phyloP scores from a whole-genome alignment of 2,797 vertebrate species.

The Argya squamiceps region DNA sequence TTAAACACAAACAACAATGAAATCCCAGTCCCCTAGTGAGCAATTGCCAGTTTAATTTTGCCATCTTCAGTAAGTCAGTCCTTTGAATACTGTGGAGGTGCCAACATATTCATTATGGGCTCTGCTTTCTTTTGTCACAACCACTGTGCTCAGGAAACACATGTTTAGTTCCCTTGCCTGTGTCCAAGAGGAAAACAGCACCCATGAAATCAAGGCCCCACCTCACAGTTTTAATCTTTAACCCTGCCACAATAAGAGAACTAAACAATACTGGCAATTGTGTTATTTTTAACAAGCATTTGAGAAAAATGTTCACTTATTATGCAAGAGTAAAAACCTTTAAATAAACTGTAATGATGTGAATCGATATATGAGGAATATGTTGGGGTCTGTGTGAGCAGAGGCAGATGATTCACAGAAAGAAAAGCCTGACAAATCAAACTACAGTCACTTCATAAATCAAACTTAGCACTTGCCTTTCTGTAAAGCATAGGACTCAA shows the following conservation, averaged over 20 bases:
- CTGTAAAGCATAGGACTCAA: neutral
- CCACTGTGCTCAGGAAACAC: neutral
- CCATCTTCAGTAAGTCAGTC: neutral
- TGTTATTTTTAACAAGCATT: neutral
- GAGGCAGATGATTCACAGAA: neutral
- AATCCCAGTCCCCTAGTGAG: neutral
- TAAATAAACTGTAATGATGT: neutral
- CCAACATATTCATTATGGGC: neutral
- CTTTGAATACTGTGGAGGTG: neutral
- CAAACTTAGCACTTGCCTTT: neutral
- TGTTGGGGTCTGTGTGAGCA: neutral
- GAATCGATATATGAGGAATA: neutral
- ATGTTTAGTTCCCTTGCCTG: neutral
- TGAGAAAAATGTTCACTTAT: neutral
- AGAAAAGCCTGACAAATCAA: neutral
- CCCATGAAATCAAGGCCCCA: neutral
- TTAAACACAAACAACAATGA: slow-evolving; percentile 34
- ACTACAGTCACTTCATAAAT: neutral
- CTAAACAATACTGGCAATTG: neutral
- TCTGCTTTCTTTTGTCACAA: slow-evolving; percentile 30
- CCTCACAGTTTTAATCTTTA: neutral
- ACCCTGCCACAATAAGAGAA: neutral
- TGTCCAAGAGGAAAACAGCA: neutral
- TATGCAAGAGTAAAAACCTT: neutral
- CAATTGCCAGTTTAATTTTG: slow-evolving; percentile 19